Evolutionary conservation across 2,113 vertebrate species (phyloP).

Genomic region (Motacilla tschutschensis): DNA sequence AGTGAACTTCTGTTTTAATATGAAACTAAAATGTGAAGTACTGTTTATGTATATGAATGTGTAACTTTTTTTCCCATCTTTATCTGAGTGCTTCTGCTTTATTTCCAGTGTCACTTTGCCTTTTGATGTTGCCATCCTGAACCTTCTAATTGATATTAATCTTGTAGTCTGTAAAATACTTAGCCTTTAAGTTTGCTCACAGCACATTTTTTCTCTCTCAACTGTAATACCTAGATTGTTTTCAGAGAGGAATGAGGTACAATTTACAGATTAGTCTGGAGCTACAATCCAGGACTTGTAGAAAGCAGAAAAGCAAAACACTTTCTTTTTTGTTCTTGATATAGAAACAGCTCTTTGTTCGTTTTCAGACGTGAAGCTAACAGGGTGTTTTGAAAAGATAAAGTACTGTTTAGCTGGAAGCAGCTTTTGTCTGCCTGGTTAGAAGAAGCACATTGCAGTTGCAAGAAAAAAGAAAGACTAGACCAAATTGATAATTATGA

Average conservation of each 20-base stretch:
- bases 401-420: background rate
- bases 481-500: constrained; percentile 11
- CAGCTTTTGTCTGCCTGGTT: background rate
- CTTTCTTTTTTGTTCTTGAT: background rate
- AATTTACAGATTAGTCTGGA: background rate
- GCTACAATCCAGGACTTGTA: background rate
- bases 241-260: background rate
- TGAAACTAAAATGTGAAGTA: background rate
- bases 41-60: background rate
- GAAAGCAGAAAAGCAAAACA: background rate
- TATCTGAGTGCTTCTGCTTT: background rate
- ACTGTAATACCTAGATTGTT: background rate
- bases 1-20: background rate
- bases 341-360: constrained; percentile 12
- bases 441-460: background rate
- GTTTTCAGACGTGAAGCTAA: constrained; percentile 7
- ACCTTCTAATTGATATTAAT: background rate
- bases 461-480: background rate
- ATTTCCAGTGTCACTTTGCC: background rate
- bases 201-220: background rate
- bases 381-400: background rate
- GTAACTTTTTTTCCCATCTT: background rate
- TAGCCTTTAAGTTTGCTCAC: background rate
- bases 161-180: background rate
- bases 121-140: background rate